Conservation (phyloP, 2,888 invertebrate species). For the Mayetiola destructor region DNA sequence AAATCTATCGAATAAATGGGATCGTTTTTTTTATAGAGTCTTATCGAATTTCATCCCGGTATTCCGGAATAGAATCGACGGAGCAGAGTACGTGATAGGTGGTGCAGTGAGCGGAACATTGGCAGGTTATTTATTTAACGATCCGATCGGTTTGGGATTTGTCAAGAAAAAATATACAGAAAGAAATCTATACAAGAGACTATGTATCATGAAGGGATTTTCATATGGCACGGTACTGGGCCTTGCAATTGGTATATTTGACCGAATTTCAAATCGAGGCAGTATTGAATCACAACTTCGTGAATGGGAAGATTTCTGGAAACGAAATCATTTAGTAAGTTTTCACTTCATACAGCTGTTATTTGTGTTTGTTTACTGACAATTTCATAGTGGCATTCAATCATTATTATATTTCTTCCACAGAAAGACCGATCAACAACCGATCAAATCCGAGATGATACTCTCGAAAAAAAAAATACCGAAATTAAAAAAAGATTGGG, state of each 20-base stretch:
- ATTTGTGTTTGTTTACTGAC: too few species aligned
- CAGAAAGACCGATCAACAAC: too few species aligned
- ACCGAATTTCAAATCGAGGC: not conserved
- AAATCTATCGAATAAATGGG: too few species aligned
- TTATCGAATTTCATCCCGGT: not conserved
- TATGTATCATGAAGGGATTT: not conserved
- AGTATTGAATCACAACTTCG: not conserved
- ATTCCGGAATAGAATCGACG: not conserved
- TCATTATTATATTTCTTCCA: too few species aligned
- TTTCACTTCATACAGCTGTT: too few species aligned
- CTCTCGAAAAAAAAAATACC: too few species aligned
- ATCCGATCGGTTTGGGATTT: not conserved
- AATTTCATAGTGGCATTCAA: too few species aligned
- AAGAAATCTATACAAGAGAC: not conserved
- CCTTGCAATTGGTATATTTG: not conserved
- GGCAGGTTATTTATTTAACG: not conserved
- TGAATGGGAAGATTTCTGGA: not conserved
- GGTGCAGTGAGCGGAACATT: not conserved
- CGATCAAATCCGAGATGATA: too few species aligned
- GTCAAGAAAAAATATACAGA: not conserved
- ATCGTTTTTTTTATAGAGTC: not conserved
- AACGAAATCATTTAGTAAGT: too few species aligned
- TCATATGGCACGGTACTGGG: not conserved
- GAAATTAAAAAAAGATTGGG: too few species aligned
- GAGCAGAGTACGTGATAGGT: not conserved